Evolutionary conservation across 2,888 invertebrate genomes (phyloP).

Genomic region (Embidobia sp.): DNA sequence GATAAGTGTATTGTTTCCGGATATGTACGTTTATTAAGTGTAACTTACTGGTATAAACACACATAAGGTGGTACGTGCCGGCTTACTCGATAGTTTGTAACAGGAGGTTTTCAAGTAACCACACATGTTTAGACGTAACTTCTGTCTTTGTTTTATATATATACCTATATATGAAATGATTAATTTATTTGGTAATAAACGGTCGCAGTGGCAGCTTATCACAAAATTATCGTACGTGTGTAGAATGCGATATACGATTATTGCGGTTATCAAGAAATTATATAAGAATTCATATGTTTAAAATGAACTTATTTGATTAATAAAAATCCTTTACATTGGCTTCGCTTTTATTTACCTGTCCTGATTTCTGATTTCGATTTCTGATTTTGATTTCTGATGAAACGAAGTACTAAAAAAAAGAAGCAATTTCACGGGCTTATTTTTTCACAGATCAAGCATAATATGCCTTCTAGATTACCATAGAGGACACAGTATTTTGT

Average conservation of each 20-base stretch:
- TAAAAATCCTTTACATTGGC: conserved; percentile 31
- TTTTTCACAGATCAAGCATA: too few species aligned
- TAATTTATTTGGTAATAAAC: conserved; percentile 26
- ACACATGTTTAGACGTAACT: conserved; percentile 15
- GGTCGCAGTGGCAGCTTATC: conserved; percentile 23
- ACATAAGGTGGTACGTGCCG: conserved; percentile 15
- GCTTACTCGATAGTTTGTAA: conserved; percentile 1
- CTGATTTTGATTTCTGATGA: too few species aligned
- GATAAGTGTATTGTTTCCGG: conserved; percentile 10
- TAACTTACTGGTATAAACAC: conserved; percentile 11
- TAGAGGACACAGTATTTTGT: too few species aligned
- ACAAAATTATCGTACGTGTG: conserved; percentile 14
- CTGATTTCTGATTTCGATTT: too few species aligned
- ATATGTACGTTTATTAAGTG: conserved; percentile 21
- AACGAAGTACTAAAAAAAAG: too few species aligned
- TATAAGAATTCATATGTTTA: conserved; percentile 22
- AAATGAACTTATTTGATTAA: conserved; percentile 28
- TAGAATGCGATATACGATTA: conserved; percentile 1
- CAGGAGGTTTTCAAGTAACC: conserved; percentile 8
- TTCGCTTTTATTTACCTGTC: too few species aligned
- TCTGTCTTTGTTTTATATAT: conserved; percentile 6
- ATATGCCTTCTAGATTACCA: too few species aligned
- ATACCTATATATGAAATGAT: neutral
- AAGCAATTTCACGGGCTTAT: too few species aligned
- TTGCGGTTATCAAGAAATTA: conserved; percentile 18